phyloP scores from a whole-genome alignment of 2,888 invertebrate genomes.

The Syrphus vitripennis region DNA sequence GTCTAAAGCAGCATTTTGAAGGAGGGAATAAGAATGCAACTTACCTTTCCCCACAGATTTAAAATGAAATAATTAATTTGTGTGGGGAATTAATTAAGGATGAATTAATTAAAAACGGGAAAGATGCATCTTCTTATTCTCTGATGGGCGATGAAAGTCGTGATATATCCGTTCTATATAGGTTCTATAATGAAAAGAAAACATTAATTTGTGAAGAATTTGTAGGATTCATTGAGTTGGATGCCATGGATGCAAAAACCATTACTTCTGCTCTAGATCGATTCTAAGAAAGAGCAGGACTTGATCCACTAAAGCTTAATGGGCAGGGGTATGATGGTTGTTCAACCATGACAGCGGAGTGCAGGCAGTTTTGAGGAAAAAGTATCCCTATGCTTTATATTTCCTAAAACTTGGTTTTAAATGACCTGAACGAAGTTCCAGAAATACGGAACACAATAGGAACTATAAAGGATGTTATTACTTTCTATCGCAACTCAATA shows the following conservation, averaged over 20 bases:
- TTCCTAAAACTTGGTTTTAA: slow-evolving; percentile 8
- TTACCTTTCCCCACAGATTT: too few relatives aligned
- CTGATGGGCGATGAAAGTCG: not conserved
- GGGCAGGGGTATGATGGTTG: not conserved
- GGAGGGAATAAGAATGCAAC: not conserved
- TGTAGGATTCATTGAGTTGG: not conserved
- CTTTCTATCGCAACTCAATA: not conserved
- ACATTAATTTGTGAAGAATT: not conserved
- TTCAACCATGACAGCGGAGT: not conserved
- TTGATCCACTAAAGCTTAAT: not conserved
- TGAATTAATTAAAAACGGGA: not conserved
- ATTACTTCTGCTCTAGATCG: not conserved
- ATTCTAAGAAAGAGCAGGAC: not conserved
- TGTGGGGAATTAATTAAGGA: not conserved
- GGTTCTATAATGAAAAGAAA: not conserved
- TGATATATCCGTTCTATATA: not conserved
- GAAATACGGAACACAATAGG: not conserved
- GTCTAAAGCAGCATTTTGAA: not conserved
- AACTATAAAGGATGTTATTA: not conserved
- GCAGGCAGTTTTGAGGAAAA: not conserved
- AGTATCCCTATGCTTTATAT: slow-evolving; percentile 18
- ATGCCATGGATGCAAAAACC: not conserved
- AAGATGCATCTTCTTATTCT: not conserved
- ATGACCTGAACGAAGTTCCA: too few relatives aligned
- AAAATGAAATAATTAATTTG: too few relatives aligned